phyloP scores from a whole-genome alignment of 2,888 invertebrate genomes.

The Nemotelus pantherinus region DNA sequence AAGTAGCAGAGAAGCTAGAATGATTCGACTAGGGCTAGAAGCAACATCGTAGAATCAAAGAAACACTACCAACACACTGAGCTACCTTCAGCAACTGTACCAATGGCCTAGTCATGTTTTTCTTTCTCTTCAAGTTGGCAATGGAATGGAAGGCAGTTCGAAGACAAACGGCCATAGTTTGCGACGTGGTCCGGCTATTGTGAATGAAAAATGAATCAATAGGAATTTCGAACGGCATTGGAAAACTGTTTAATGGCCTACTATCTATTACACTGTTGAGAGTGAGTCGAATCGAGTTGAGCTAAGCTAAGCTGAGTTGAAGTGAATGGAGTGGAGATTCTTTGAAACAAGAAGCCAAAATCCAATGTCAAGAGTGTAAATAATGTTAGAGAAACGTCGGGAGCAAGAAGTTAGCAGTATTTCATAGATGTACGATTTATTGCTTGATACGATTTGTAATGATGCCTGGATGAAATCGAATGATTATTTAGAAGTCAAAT shows the following conservation, averaged over 20 bases:
- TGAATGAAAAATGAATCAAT: conserved; percentile 36
- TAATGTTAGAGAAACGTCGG: background rate
- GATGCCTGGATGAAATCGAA: too few relatives aligned
- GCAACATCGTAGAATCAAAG: background rate
- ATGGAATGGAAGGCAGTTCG: conserved; percentile 4
- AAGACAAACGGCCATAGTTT: conserved; percentile 21
- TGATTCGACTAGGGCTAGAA: conserved; percentile 7
- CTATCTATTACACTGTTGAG: conserved; percentile 28
- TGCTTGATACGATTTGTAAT: too few relatives aligned
- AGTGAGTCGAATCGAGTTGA: too few relatives aligned
- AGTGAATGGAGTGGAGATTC: background rate
- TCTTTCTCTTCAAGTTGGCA: background rate
- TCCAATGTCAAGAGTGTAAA: conserved; percentile 17
- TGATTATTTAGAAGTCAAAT: too few relatives aligned
- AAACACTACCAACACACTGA: too few relatives aligned
- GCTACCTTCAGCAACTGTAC: too few relatives aligned
- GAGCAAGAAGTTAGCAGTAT: too few relatives aligned
- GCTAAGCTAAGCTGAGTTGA: too few relatives aligned
- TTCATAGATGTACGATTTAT: too few relatives aligned
- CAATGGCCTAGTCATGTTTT: too few relatives aligned
- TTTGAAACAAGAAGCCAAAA: background rate
- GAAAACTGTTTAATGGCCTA: conserved; percentile 20
- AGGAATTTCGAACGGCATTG: conserved; percentile 24
- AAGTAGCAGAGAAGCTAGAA: background rate
- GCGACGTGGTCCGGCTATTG: conserved; percentile 12